These are phyloP conservation scores for Limanda limanda DNA, from an alignment of 2,113 vertebrate genomes.

Conservation along the genomic window DNA sequence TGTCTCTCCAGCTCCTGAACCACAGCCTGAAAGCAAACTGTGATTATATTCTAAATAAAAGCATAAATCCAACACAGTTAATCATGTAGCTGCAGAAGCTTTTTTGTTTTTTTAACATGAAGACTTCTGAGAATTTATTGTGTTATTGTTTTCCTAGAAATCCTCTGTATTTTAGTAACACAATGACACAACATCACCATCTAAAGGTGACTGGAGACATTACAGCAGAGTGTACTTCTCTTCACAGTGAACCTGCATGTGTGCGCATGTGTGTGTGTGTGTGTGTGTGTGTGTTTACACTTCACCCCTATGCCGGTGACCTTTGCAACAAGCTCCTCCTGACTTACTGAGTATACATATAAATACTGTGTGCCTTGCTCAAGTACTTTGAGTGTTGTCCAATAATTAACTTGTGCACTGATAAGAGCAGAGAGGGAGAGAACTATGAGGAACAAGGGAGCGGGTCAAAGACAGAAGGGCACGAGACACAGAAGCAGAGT, in stretches of 20 bases:
- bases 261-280: conserved; percentile 1
- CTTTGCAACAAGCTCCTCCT: conserved; percentile 63
- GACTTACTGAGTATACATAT: conserved; percentile 37
- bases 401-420: conserved; percentile 70
- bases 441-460: background rate
- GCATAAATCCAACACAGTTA: no score
- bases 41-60: no score
- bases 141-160: no score
- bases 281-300: conserved; percentile 4
- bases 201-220: conserved; percentile 20
- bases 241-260: background rate
- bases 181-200: conserved; percentile 23
- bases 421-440: conserved; percentile 8
- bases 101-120: no score
- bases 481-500: conserved; percentile 1
- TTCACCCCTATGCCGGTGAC: conserved; percentile 47
- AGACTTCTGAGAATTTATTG: no score
- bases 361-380: conserved; percentile 34
- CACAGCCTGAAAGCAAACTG: no score
- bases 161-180: no score
- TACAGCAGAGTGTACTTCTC: background rate
- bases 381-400: conserved; percentile 52
- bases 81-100: no score
- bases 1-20: no score
- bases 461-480: background rate